Conservation (phyloP, 2,888 invertebrate species). For the Coelogynopora nodosa region DNA sequence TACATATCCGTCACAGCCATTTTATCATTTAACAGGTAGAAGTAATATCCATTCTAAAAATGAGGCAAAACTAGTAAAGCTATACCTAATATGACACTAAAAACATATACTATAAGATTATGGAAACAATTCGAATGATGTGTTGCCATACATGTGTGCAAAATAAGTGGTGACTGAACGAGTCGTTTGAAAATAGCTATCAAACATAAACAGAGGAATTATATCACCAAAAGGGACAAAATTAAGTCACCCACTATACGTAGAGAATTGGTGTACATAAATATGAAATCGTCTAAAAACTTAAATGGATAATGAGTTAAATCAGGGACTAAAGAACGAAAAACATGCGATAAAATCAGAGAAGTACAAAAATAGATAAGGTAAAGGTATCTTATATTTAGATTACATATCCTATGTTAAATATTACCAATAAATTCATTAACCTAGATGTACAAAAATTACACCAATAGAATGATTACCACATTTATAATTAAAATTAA, state of each 20-base stretch:
- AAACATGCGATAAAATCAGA: background rate
- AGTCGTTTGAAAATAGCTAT: background rate
- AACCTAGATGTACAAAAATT: background rate
- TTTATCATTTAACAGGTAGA: background rate
- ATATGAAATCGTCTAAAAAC: background rate
- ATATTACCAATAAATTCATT: background rate
- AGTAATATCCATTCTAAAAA: background rate
- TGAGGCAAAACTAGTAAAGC: background rate
- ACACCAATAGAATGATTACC: background rate
- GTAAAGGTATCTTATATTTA: too few species aligned
- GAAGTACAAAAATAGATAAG: background rate
- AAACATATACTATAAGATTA: background rate
- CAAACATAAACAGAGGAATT: background rate
- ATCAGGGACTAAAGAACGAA: background rate
- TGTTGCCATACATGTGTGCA: background rate
- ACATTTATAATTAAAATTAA: too few species aligned
- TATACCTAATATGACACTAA: background rate
- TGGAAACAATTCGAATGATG: background rate
- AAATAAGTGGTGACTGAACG: background rate
- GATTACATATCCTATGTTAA: too few species aligned
- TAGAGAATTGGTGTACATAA: background rate
- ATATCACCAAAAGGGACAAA: background rate
- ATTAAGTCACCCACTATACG: background rate
- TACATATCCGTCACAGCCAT: background rate
- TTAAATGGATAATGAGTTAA: background rate